These are phyloP conservation scores for Dromius quadrimaculatus DNA, from an alignment of 2,888 invertebrate genomes.

Conservation along the genomic window DNA sequence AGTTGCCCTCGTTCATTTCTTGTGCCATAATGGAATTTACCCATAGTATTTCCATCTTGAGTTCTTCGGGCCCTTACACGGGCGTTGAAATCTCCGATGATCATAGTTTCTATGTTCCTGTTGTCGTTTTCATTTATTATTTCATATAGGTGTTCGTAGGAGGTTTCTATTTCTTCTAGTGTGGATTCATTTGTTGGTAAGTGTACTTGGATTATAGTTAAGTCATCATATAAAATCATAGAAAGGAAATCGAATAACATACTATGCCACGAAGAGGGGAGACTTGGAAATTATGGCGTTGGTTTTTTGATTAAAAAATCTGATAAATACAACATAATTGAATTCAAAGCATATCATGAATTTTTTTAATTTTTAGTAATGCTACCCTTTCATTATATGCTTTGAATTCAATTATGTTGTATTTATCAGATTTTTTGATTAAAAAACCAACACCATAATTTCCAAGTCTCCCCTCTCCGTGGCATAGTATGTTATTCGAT, in stretches of 20 bases:
- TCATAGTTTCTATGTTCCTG: no score
- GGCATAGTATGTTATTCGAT: neutral
- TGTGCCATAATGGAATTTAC: no score
- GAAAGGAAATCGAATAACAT: slow-evolving; percentile 2
- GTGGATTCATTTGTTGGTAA: neutral
- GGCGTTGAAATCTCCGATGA: no score
- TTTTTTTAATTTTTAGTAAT: neutral
- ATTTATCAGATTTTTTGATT: neutral
- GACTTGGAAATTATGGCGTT: neutral
- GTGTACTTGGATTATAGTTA: neutral
- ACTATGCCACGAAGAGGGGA: neutral
- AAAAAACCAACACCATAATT: neutral
- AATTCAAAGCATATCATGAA: neutral
- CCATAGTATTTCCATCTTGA: no score
- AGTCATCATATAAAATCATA: neutral
- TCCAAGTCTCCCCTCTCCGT: neutral
- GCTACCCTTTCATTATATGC: neutral
- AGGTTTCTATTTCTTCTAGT: neutral
- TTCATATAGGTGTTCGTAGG: neutral
- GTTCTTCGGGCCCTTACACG: no score
- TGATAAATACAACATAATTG: neutral
- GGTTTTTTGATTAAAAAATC: neutral
- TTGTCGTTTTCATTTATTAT: no score
- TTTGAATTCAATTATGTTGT: neutral
- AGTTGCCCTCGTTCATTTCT: no score